Evolutionary conservation across 2,888 invertebrate genomes (phyloP).

Genomic region (Meteorus cinctellus): DNA sequence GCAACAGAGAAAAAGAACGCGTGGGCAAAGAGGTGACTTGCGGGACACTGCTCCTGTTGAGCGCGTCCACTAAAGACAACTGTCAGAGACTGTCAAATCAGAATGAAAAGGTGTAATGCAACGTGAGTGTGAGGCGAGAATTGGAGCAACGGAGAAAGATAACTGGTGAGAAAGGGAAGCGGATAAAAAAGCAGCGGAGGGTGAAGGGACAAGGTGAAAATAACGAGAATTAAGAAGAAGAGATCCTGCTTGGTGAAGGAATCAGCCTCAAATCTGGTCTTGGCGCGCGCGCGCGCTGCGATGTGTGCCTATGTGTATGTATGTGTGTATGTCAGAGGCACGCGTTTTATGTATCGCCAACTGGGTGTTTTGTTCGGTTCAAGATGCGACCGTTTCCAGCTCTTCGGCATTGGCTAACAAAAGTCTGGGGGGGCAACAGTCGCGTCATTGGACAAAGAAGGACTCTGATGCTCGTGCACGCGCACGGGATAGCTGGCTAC

Average conservation of each 20-base stretch:
- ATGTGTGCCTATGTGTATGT: conserved; percentile 30
- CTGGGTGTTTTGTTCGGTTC: conserved; percentile 21
- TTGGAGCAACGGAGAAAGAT: conserved; percentile 21
- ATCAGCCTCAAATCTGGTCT: conserved; percentile 69
- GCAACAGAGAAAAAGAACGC: conserved; percentile 19
- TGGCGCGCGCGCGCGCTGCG: conserved; percentile 47
- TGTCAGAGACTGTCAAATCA: conserved; percentile 47
- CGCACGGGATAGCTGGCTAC: conserved; percentile 26
- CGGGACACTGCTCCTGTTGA: conserved; percentile 13
- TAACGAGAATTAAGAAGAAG: conserved; percentile 24
- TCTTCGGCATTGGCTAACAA: conserved; percentile 47
- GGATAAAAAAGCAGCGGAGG: conserved; percentile 14
- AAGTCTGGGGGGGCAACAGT: conserved; percentile 40
- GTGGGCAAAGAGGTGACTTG: conserved; percentile 14
- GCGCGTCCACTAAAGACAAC: conserved; percentile 31
- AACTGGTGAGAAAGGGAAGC: conserved; percentile 18
- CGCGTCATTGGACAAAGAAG: conserved; percentile 47
- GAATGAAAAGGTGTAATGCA: conserved; percentile 44
- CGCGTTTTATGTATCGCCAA: conserved; percentile 56
- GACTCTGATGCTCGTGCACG: background rate
- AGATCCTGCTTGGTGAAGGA: conserved; percentile 68
- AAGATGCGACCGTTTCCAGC: conserved; percentile 9
- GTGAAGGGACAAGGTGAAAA: background rate
- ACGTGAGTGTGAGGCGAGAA: conserved; percentile 20
- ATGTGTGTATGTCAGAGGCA: conserved; percentile 47